Percentiles rank a stretch among this genome's conserved stretches.
Conservation (phyloP, 2,888 invertebrate species). For the Drosophila nigricruria region DNA sequence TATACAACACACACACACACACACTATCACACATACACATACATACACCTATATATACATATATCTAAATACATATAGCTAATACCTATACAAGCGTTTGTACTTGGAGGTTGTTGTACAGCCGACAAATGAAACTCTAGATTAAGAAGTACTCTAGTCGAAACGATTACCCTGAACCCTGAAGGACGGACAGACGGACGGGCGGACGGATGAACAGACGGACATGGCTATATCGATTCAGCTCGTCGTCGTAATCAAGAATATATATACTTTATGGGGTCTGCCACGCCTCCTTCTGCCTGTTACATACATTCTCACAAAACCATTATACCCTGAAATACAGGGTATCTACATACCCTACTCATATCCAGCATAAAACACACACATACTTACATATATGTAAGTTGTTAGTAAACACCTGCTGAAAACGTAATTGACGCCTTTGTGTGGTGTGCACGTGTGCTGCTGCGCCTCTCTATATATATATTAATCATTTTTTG, state of each 20-base stretch:
- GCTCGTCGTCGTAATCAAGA: too few relatives aligned
- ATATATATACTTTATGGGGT: too few relatives aligned
- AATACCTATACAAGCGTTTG: conserved; percentile 21
- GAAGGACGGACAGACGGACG: too few relatives aligned
- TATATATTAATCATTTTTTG: conserved; percentile 62
- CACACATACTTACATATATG: too few relatives aligned
- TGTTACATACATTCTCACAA: too few relatives aligned
- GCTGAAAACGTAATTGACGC: conserved; percentile 9
- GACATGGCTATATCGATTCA: too few relatives aligned
- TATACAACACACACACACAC: conserved; percentile 52
- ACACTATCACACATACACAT: conserved; percentile 8
- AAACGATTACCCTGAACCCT: too few relatives aligned
- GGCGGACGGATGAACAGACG: too few relatives aligned
- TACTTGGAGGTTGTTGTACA: conserved; percentile 32
- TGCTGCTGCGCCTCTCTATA: conserved; percentile 32
- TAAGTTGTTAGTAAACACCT: not conserved
- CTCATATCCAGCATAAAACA: too few relatives aligned
- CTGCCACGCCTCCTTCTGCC: too few relatives aligned
- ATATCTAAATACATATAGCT: conserved; percentile 4
- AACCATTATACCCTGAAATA: too few relatives aligned
- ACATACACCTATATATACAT: not conserved
- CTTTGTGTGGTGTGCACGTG: conserved; percentile 46
- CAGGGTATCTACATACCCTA: not conserved
- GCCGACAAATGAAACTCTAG: conserved; percentile 21
- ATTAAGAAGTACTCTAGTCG: too few relatives aligned